Percentiles rank a stretch among this genome's conserved stretches.
phyloP scores from a whole-genome alignment of 1,140 invertebrate species.

The Pteromalus puparum region DNA sequence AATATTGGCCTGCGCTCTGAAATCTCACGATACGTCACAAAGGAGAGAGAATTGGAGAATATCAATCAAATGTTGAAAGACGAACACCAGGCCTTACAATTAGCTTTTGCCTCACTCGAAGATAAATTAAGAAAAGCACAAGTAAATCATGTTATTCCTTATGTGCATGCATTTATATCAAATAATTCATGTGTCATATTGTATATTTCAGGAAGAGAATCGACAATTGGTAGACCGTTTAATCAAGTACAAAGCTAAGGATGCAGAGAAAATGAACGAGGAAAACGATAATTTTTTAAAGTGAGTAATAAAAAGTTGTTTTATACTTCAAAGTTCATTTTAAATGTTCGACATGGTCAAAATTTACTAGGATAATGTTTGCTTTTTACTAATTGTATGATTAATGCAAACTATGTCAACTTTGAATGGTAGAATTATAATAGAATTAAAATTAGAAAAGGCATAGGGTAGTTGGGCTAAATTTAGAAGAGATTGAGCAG shows the following conservation, averaged over 20 bases:
- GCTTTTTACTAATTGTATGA: conserved; percentile 36
- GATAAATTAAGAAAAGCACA: conserved; percentile 91
- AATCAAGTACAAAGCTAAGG: conserved; percentile 93
- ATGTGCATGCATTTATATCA: neutral
- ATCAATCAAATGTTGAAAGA: conserved; percentile 93
- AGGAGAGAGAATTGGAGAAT: conserved; percentile 83
- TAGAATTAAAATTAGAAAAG: conserved; percentile 18
- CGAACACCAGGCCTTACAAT: conserved; percentile 95
- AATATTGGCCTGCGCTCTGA: conserved; percentile 82
- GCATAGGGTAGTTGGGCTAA: conserved; percentile 3
- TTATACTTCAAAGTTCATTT: neutral
- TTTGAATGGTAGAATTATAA: conserved; percentile 7
- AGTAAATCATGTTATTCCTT: conserved; percentile 73
- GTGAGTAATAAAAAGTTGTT: conserved; percentile 76
- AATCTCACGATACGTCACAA: conserved; percentile 80
- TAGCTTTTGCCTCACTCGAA: conserved; percentile 92
- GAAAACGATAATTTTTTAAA: conserved; percentile 94
- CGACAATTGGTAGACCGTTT: conserved; percentile 89
- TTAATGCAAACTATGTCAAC: neutral
- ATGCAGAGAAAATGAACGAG: conserved; percentile 95
- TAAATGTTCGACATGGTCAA: neutral
- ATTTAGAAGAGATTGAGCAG: conserved; percentile 20
- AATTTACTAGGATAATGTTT: conserved; percentile 7
- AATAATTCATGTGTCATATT: neutral
- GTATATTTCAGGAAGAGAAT: conserved; percentile 89